These are phyloP conservation scores for Villa cingulata DNA, from an alignment of 2,888 invertebrate species.

Conservation along the genomic window DNA sequence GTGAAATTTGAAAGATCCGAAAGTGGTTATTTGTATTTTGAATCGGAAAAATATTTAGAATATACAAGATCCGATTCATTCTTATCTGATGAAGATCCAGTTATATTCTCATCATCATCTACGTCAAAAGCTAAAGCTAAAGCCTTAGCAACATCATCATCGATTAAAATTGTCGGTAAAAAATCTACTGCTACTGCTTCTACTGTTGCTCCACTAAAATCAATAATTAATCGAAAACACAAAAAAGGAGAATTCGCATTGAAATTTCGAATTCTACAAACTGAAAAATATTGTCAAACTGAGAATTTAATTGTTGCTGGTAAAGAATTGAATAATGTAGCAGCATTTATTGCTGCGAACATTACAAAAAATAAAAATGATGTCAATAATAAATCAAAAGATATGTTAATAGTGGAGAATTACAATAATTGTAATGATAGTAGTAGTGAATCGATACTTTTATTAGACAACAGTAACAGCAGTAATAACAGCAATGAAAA, in stretches of 20 bases:
- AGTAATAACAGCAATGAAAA: background rate
- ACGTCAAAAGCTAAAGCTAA: background rate
- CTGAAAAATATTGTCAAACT: conserved; percentile 46
- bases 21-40: conserved; percentile 47
- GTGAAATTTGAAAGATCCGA: conserved; percentile 53
- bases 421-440: conserved; percentile 8
- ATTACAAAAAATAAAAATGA: background rate
- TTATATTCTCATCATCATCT: background rate
- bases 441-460: background rate
- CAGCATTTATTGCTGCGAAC: too few relatives aligned
- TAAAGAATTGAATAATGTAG: background rate
- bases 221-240: background rate
- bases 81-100: conserved; percentile 19
- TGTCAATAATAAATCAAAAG: background rate
- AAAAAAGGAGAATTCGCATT: conserved; percentile 40
- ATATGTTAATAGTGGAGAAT: background rate
- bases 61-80: conserved; percentile 21
- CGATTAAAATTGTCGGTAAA: background rate
- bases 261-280: conserved; percentile 52
- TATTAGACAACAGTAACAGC: background rate
- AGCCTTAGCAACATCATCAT: background rate
- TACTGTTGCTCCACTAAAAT: background rate
- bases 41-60: conserved; percentile 34
- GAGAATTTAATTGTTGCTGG: conserved; percentile 21
- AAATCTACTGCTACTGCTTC: background rate